Base-by-base conservation (phyloP, 2,113 vertebrate species). In the Silurus asotus region DNA sequence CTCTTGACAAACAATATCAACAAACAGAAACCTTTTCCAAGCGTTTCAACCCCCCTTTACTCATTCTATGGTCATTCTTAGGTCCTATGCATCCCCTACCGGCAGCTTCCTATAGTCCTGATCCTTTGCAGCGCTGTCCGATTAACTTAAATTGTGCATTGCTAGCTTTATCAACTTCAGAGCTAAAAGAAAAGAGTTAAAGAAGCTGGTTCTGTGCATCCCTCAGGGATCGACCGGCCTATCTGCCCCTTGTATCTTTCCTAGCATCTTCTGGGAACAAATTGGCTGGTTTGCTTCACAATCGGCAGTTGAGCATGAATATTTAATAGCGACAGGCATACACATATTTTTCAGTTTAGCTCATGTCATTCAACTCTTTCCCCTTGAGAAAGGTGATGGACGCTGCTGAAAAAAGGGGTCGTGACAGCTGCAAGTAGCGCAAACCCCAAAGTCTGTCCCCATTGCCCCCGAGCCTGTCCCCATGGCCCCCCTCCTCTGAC, bases 221-320 rank as follows among this genome's bases (percentile, higher is more conserved):
- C 90, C 87, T 3, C 37, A 19, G 88, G 92, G 93, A 88, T 65
- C 88, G 8, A 80, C 81, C 25, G 25, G 79, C 89, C 1, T 93
- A 94, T 94, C 94, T 84, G 85, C 85, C 70, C 86, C 51, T 91
- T 92, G 92, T 92, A 94, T 94, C 94, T 94, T 92, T 94, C 94
- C 90, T 92, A 91, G 89, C 87, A 87, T 93, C 93, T 93, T 93
- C 93, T 92, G 90, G 37, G 93, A 93, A 94, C 94, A 94, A 95
- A 95, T 94, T 95, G 93, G 93, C 93, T 92, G 88, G 91, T 95
- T 95, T 94, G 93, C 93, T 95, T 93, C 93, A 93, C 93, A 94
- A 93, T 92, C 91, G 90, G 92, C 93, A 91, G 91, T 81, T 89
- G 85, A 90, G 90, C 93, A 94, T 95, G 92, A 94, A 95, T 95